phyloP scores from a whole-genome alignment of 2,113 vertebrate genomes.

The Cryptotis parvus region DNA sequence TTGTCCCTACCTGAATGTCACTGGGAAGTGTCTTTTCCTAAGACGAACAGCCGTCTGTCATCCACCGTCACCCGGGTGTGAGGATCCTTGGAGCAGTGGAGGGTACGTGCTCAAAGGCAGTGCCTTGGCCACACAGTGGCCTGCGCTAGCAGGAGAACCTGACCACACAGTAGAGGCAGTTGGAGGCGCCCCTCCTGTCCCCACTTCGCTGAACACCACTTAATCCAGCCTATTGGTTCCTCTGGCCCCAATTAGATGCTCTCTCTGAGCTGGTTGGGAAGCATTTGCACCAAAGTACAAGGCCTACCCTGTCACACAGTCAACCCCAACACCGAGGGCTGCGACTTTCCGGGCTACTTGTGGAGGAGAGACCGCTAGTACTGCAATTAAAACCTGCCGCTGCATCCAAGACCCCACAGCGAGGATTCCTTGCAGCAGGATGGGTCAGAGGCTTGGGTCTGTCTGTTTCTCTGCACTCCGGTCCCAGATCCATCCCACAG shows the following conservation, averaged over 20 bases:
- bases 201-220: conserved; percentile 44
- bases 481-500: neutral
- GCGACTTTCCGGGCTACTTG: neutral
- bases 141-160: neutral
- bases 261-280: conserved; percentile 46
- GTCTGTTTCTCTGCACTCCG: neutral
- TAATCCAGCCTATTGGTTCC: conserved; percentile 26
- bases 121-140: no score
- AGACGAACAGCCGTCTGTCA: no score
- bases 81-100: no score
- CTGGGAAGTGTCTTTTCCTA: no score
- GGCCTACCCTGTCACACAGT: neutral
- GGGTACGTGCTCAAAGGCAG: no score
- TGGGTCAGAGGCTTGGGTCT: neutral
- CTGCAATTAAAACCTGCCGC: neutral
- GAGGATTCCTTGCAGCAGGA: conserved; percentile 13
- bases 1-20: no score
- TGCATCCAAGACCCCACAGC: neutral
- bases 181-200: neutral
- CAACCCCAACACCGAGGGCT: neutral
- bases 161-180: neutral
- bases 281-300: neutral
- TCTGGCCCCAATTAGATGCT: conserved; percentile 45
- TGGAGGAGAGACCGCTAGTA: neutral
- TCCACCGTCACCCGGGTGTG: no score